Base-by-base conservation (phyloP, 2,113 vertebrate genomes). In the Seriola rivoliana region DNA sequence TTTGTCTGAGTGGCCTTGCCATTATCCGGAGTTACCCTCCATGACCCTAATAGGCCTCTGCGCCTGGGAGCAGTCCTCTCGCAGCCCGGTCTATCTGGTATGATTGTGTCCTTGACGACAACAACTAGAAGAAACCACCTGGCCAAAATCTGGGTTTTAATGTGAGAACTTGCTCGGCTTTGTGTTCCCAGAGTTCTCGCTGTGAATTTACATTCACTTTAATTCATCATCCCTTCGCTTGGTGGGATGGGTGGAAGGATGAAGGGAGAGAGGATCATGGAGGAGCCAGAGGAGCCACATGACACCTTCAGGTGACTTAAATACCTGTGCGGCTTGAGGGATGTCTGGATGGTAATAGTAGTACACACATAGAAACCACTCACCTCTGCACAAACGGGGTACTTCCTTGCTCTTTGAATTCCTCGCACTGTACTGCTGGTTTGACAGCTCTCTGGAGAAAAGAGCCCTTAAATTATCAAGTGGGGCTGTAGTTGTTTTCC, bases 391-490 rank as follows among this genome's bases (percentile, higher is more conserved):
- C 63, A 60, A 23, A 32, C 73, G 42, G 54, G 46, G 42, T 19
- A 13, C 54, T 57, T 80, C 62, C 25, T 48, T 44, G 62, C 50
- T 78, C 71, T 64, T 58, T 73, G 59, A 80, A 70, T 86, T 78
- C 60, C 76, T 84, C 63, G 66, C 66, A n/a, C 77, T 75, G 60
- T 69, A 29, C 76, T 63, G 29, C 75, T 81, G 80, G 76, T 80
- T 77, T 90, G 92, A 93, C 91, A 90, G 83, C 84, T 90, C 91
- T 89, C 81, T 29, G 48, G 80, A 91, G 90, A 86, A 88, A 89
- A 91, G 60, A 68, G 75, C 88, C 91, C 89, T 93, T 89, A 89
- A 92, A 93, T 88, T 85, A 93, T 95, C 88, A 93, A 92, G 92
- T 87, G 84, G 77, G 83, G 78, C 81, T 91, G 79, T 91, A 80